These are phyloP conservation scores for Antitype chi DNA, from an alignment of 2,888 invertebrate species.

Conservation along the genomic window DNA sequence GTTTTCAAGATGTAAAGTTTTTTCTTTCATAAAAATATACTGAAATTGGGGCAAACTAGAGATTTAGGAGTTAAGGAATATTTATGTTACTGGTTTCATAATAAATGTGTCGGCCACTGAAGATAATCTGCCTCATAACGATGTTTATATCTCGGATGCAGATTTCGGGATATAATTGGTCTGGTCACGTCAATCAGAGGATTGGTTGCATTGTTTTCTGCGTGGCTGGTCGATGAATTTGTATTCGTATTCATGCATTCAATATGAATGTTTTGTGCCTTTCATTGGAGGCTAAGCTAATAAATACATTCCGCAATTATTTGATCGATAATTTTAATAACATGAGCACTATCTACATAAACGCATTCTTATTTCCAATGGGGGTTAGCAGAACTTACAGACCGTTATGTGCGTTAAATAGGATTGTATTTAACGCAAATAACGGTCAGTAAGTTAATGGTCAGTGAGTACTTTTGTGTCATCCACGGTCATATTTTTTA, in stretches of 20 bases:
- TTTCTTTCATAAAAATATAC: constrained; percentile 24
- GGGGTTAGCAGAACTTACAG: not conserved
- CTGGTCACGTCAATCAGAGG: constrained; percentile 18
- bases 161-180: constrained; percentile 38
- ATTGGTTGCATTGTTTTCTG: constrained; percentile 31
- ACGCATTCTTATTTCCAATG: not conserved
- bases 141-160: constrained; percentile 34
- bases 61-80: constrained; percentile 20
- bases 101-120: constrained; percentile 39
- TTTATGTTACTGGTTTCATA: constrained; percentile 33
- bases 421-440: too few species aligned
- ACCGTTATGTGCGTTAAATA: not conserved
- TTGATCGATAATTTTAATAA: constrained; percentile 28
- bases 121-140: constrained; percentile 35
- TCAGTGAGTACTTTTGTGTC: too few species aligned
- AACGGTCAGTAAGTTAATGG: too few species aligned
- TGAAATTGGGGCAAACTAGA: constrained; percentile 45
- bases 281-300: not conserved
- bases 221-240: not conserved
- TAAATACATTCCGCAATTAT: not conserved
- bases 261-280: not conserved
- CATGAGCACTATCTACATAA: not conserved
- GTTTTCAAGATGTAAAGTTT: constrained; percentile 32
- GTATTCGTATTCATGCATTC: not conserved
- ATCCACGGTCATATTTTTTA: not conserved